Evolutionary conservation across 2,888 invertebrate species (phyloP).

Genomic region (Mesorhabditis spiculigera): DNA sequence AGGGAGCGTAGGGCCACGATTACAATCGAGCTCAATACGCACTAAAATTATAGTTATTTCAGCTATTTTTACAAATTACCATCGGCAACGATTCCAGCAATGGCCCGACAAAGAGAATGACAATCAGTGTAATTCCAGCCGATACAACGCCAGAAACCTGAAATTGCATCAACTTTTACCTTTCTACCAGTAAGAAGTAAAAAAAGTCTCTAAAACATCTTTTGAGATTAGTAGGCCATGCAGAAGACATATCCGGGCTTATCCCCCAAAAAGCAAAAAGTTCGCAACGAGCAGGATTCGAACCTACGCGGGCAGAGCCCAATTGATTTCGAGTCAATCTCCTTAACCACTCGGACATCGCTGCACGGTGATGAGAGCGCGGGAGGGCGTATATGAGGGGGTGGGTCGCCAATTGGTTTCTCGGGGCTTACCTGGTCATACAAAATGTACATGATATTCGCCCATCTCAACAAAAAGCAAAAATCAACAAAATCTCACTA

Average conservation of each 20-base stretch:
- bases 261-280: background rate
- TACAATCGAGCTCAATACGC: conserved; percentile 60
- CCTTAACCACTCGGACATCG: conserved; percentile 44
- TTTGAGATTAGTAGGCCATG: too few relatives aligned
- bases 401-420: too few relatives aligned
- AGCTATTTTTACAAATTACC: conserved; percentile 58
- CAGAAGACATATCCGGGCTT: too few relatives aligned
- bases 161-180: too few relatives aligned
- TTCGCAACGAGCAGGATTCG: conserved; percentile 41
- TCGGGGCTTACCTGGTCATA: too few relatives aligned
- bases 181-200: too few relatives aligned
- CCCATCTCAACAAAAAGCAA: too few relatives aligned
- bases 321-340: conserved; percentile 46
- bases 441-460: too few relatives aligned
- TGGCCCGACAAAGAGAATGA: conserved; percentile 81
- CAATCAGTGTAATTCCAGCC: conserved; percentile 72
- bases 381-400: too few relatives aligned
- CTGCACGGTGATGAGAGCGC: background rate
- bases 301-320: conserved; percentile 46
- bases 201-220: too few relatives aligned
- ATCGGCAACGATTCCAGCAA: conserved; percentile 79
- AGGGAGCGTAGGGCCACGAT: conserved; percentile 61
- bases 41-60: conserved; percentile 14
- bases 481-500: too few relatives aligned
- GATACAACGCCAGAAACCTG: conserved; percentile 75